Evolutionary conservation across 2,888 invertebrate genomes (phyloP).

Genomic region (Sarcophaga caerulescens): DNA sequence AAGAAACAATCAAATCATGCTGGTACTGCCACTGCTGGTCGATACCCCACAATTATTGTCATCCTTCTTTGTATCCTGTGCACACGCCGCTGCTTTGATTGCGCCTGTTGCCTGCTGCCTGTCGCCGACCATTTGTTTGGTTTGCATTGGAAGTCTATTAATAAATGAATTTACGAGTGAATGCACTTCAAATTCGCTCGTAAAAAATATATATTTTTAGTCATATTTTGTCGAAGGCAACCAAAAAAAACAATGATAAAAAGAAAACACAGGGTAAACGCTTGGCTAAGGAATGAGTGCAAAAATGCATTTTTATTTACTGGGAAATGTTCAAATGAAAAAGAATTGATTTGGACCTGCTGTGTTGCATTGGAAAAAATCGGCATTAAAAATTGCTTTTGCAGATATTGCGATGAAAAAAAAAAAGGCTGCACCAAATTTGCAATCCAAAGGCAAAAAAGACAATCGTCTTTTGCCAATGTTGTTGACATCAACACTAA

Average conservation of each 20-base stretch:
- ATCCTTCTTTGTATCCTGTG: not conserved
- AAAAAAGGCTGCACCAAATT: conserved; percentile 42
- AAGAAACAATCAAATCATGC: conserved; percentile 44
- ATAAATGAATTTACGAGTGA: conserved; percentile 80
- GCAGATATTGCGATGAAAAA: not conserved
- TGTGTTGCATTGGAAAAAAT: conserved; percentile 40
- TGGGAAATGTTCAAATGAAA: conserved; percentile 65
- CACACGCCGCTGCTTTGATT: not conserved
- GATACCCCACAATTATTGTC: conserved; percentile 5
- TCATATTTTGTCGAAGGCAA: conserved; percentile 44
- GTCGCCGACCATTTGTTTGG: conserved; percentile 13
- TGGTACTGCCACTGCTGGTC: not conserved
- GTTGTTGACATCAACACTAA: conserved; percentile 60
- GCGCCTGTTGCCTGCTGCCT: not conserved
- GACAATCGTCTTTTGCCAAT: conserved; percentile 39
- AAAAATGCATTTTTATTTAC: conserved; percentile 71
- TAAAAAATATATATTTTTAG: conserved; percentile 65
- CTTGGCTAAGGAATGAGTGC: not conserved
- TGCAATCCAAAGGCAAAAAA: conserved; percentile 46
- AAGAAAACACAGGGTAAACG: not conserved
- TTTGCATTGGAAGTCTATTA: conserved; percentile 67
- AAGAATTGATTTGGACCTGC: conserved; percentile 67
- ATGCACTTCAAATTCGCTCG: conserved; percentile 71
- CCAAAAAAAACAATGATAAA: no score
- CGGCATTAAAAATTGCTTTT: conserved; percentile 21